These are phyloP conservation scores for Gibbula magus DNA, from an alignment of 2,888 invertebrate genomes.

Conservation along the genomic window DNA sequence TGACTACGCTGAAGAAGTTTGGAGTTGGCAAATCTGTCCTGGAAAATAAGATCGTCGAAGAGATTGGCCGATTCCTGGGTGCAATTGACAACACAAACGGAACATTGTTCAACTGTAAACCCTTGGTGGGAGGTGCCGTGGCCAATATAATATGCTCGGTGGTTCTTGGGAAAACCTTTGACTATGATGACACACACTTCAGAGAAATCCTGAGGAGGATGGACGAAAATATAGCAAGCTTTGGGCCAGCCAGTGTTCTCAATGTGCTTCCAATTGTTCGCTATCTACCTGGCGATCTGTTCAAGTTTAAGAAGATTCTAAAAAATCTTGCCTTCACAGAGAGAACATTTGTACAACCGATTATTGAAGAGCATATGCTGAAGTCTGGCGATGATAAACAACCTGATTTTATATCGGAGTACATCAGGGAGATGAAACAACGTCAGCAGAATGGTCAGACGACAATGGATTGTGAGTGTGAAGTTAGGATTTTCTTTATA, in stretches of 20 bases:
- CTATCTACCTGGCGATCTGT: slow-evolving; percentile 40
- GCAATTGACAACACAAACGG: slow-evolving; percentile 29
- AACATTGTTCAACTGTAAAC: slow-evolving; percentile 32
- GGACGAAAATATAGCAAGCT: slow-evolving; percentile 29
- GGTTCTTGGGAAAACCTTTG: slow-evolving; percentile 38
- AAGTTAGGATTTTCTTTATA: too few relatives aligned
- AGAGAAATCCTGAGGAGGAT: slow-evolving; percentile 29
- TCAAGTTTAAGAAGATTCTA: slow-evolving; percentile 31
- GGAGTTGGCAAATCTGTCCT: slow-evolving; percentile 43
- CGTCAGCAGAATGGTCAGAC: slow-evolving; percentile 27
- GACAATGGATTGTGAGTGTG: slow-evolving; percentile 35
- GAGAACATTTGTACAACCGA: slow-evolving; percentile 30
- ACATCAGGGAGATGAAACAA: slow-evolving; percentile 42
- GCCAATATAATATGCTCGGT: slow-evolving; percentile 49
- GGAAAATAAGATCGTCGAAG: slow-evolving; percentile 41
- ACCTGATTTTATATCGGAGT: slow-evolving; percentile 47
- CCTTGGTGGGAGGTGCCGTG: slow-evolving; percentile 35
- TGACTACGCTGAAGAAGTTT: slow-evolving; percentile 43
- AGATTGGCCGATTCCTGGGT: slow-evolving; percentile 26
- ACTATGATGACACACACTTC: slow-evolving; percentile 40
- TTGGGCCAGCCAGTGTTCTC: slow-evolving; percentile 31
- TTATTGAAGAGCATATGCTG: slow-evolving; percentile 34
- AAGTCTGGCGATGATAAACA: slow-evolving; percentile 32
- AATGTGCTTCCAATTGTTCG: slow-evolving; percentile 40
- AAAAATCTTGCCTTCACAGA: slow-evolving; percentile 34